These are phyloP conservation scores for Epinephelus awoara DNA, from an alignment of 2,797 vertebrate genomes.

Conservation along the genomic window DNA sequence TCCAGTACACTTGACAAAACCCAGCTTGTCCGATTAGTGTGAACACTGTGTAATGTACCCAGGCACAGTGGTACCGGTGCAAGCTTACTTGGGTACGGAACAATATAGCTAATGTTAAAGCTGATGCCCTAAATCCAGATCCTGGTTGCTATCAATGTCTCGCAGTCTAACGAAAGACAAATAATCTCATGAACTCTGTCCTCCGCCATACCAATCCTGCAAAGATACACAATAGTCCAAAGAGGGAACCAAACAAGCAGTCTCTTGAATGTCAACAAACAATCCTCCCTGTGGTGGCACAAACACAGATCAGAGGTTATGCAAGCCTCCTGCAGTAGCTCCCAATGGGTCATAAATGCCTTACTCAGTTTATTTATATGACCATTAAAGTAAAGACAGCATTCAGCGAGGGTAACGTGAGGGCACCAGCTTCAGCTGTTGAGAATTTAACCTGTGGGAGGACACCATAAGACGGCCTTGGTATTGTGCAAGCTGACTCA, in stretches of 20 bases:
- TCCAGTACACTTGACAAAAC: no score
- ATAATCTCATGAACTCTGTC: not conserved
- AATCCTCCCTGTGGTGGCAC: not conserved
- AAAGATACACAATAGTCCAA: not conserved
- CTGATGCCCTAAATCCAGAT: conserved; percentile 7
- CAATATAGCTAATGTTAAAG: no score
- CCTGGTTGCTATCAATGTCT: not conserved
- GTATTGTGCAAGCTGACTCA: conserved; percentile 25
- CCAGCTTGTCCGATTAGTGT: no score
- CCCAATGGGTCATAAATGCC: conserved; percentile 11
- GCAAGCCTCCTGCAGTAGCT: conserved; percentile 2
- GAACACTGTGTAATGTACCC: no score
- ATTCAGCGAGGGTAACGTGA: conserved; percentile 15
- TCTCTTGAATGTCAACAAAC: not conserved
- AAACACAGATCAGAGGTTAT: conserved; percentile 35
- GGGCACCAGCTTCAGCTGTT: not conserved
- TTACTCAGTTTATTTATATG: conserved; percentile 27
- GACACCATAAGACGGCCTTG: not conserved
- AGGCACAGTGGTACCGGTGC: no score
- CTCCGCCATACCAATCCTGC: not conserved
- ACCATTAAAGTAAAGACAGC: conserved; percentile 26
- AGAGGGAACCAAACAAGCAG: not conserved
- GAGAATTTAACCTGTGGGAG: conserved; percentile 11
- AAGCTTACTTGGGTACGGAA: no score
- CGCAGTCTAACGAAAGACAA: not conserved